Evolutionary conservation across 35 echinoderm and acorn worm genomes (phyloP).

Genomic region (Apostichopus parvimensis): DNA sequence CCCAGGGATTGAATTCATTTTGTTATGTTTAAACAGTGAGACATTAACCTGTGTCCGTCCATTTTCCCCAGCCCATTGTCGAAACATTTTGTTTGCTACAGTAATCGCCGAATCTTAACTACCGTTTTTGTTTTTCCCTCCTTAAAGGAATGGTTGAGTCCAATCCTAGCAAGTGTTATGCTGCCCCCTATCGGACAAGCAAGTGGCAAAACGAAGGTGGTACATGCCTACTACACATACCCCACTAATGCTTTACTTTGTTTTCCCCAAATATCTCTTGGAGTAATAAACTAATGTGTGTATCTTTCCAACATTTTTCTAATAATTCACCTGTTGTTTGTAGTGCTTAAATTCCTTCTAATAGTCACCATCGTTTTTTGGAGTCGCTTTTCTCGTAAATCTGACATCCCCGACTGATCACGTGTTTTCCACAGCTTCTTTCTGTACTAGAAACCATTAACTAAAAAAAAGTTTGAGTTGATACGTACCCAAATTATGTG

Average conservation of each 20-base stretch:
- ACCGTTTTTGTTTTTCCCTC: conserved; percentile 15
- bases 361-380: not conserved
- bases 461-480: no score
- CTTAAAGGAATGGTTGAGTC: conserved; percentile 38
- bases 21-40: no score
- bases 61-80: no score
- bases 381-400: not conserved
- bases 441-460: no score
- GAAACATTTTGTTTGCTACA: no score
- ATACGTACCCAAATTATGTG: no score
- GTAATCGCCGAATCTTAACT: not conserved
- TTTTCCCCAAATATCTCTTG: not conserved
- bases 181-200: conserved; percentile 14
- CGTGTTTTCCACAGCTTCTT: not conserved
- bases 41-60: no score
- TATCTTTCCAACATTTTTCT: not conserved
- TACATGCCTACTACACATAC: conserved; percentile 1
- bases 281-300: not conserved
- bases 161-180: conserved; percentile 26
- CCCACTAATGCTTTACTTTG: not conserved
- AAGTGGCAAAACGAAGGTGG: conserved; percentile 7
- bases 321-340: not conserved
- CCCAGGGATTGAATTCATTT: no score
- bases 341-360: not conserved
- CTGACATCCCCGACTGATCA: not conserved